Evolutionary conservation across 2,797 vertebrate species (phyloP), one percentile per base, ranked within the genome.

Genomic region (Pseudochromis fuscus): DNA sequence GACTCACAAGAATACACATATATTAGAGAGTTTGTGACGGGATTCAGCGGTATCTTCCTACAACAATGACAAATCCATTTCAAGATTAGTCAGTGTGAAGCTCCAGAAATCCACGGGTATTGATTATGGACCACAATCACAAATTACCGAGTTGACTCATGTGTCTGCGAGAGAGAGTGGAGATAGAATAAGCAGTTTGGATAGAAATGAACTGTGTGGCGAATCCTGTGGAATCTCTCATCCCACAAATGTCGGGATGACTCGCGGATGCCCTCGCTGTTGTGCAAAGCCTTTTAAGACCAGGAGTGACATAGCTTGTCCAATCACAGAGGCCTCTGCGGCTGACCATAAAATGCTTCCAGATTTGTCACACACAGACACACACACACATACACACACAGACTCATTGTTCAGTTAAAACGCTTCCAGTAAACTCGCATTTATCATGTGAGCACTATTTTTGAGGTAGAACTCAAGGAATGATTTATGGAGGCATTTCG

Each of bases 291-390:
- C 90, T 92, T 90, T 91, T 90, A 91, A 90, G 90, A 93, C 87
- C 89, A 92, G 87, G 85, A 93, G 90, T 92, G 91, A 89, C 91
- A 92, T 66, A 75, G 88, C 84, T 90, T 89, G 91, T 94, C 92
- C 91, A 93, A 91, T 94, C 93, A 90, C 84, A 87, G 87, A 84
- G 88, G 88, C 89, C 86, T 90, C 84, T 93, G 92, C 27, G 94
- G 87, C 86, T 90, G 84, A 93, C 92, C 87, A 88, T 92, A 93
- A 95, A 95, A 87, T 93, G 89, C 88, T 95, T 94, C 93, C 93
- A 94, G 93, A 95, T 93, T 92, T 91, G 92, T 92, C 84, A 86
- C 88, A 91, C 82, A 83, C 81, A 91, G 73, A 86, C 64, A 83
- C 65, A 84, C 67, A 82, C 69, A 83, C 77, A 79, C 79, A 89